Percentiles rank a stretch among this genome's conserved stretches.
Conservation (phyloP, 2,797 vertebrate genomes). For the Synanceia verrucosa region DNA sequence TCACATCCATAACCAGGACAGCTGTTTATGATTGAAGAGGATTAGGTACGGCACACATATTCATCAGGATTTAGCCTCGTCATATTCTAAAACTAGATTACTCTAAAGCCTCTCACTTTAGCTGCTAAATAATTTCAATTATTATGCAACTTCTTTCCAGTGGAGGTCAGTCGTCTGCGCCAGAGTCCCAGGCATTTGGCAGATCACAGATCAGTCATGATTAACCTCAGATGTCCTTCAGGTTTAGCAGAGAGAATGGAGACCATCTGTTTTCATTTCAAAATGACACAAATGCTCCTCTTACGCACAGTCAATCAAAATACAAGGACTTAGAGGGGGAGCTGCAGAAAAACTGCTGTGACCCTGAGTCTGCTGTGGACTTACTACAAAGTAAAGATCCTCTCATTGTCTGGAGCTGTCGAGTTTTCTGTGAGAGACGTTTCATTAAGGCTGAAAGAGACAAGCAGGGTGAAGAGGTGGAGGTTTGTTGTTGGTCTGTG, state of each 20-base stretch:
- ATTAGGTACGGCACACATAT: constrained; percentile 75
- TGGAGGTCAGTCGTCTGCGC: constrained; percentile 48
- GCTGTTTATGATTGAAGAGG: constrained; percentile 75
- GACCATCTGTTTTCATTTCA: constrained; percentile 54
- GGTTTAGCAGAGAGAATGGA: constrained; percentile 42
- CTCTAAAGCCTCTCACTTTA: constrained; percentile 67
- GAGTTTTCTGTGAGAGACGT: constrained; percentile 9
- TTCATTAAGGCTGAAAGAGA: constrained; percentile 9
- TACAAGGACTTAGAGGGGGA: constrained; percentile 24
- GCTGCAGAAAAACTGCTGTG: background rate
- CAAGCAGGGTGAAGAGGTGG: background rate
- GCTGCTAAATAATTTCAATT: constrained; percentile 70
- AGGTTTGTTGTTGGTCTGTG: background rate
- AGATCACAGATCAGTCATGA: constrained; percentile 61
- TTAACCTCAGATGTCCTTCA: constrained; percentile 59
- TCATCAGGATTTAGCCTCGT: constrained; percentile 76
- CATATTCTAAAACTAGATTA: constrained; percentile 66
- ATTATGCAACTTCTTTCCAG: constrained; percentile 62
- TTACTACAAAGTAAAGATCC: background rate
- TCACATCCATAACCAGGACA: constrained; percentile 75
- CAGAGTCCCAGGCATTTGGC: constrained; percentile 24
- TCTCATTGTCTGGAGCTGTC: background rate
- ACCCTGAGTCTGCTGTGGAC: constrained; percentile 21
- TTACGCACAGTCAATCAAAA: constrained; percentile 45
- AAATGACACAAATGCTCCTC: constrained; percentile 42